A percentile compares a stretch with the other conserved stretches of the same genome.
Evolutionary conservation across 2,113 vertebrate genomes (phyloP).

Genomic region (Saccopteryx bilineata): DNA sequence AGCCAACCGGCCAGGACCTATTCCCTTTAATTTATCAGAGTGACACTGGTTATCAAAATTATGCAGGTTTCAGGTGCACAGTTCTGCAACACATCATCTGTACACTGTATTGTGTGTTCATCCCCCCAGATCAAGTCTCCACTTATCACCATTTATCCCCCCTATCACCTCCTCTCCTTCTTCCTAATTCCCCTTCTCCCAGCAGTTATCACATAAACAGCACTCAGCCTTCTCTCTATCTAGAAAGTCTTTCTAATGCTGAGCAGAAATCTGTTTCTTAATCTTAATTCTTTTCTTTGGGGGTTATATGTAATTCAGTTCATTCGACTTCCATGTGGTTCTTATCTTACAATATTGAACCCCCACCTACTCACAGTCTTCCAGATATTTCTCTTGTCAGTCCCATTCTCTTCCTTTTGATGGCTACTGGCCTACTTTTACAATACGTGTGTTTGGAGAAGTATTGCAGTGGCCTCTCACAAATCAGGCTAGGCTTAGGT

Average conservation of each 20-base stretch:
- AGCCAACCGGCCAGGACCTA: too few species aligned
- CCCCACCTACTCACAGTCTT: not conserved
- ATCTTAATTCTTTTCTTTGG: not conserved
- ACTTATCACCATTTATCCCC: too few species aligned
- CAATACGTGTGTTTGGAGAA: not conserved
- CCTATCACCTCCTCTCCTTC: too few species aligned
- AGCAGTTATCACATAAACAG: too few species aligned
- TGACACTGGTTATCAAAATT: too few species aligned
- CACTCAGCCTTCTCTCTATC: not conserved
- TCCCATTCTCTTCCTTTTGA: slow-evolving; percentile 38
- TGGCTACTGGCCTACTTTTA: not conserved
- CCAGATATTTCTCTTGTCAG: not conserved
- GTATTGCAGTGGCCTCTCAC: not conserved
- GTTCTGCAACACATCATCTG: too few species aligned
- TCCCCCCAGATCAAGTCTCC: too few species aligned
- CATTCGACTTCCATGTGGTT: not conserved
- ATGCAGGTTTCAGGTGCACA: too few species aligned
- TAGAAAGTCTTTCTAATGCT: not conserved
- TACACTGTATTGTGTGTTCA: too few species aligned
- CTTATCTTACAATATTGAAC: not conserved
- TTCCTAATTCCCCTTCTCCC: too few species aligned
- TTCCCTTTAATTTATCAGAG: too few species aligned
- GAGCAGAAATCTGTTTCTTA: slow-evolving; percentile 40
- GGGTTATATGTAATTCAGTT: not conserved
- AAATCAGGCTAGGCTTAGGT: not conserved